Percentiles rank a stretch among this genome's conserved stretches.
Conservation (phyloP, 2,888 invertebrate species). For the Octonoba sinensis region DNA sequence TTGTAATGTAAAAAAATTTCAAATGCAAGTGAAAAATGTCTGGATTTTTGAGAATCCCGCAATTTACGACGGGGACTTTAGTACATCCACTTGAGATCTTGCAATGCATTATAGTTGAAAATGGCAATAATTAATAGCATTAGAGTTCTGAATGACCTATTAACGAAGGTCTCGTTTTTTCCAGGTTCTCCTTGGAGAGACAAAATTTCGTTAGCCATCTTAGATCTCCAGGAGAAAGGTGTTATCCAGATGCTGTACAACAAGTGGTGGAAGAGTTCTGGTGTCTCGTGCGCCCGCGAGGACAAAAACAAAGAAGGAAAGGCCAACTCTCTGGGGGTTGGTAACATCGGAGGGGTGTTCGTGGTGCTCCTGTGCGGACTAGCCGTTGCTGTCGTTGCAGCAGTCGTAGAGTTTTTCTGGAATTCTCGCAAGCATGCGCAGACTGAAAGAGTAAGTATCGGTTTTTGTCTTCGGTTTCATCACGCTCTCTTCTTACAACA, state of each 20-base stretch:
- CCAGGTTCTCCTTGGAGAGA: conserved; percentile 90
- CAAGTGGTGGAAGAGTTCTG: conserved; percentile 98
- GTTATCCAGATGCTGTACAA: conserved; percentile 92
- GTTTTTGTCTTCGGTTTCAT: not conserved
- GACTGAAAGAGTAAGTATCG: conserved; percentile 64
- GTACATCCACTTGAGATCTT: no score
- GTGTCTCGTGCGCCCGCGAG: conserved; percentile 88
- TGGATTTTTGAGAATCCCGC: no score
- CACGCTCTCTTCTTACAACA: no score
- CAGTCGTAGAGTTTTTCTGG: conserved; percentile 94
- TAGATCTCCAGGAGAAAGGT: conserved; percentile 93
- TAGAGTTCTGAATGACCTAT: not conserved
- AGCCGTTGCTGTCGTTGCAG: conserved; percentile 89
- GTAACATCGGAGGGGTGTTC: conserved; percentile 93
- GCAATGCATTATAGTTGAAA: no score
- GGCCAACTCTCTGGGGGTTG: conserved; percentile 91
- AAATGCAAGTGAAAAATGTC: no score
- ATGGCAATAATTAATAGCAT: no score
- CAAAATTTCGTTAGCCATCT: conserved; percentile 91
- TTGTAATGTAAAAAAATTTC: no score
- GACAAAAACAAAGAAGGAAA: conserved; percentile 89
- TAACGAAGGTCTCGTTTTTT: not conserved
- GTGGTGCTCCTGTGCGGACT: conserved; percentile 94
- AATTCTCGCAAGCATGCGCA: conserved; percentile 90
- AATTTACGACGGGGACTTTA: no score